Base-by-base conservation (phyloP, 2,797 vertebrate genomes). In the Hydrocynus forskahlii region DNA sequence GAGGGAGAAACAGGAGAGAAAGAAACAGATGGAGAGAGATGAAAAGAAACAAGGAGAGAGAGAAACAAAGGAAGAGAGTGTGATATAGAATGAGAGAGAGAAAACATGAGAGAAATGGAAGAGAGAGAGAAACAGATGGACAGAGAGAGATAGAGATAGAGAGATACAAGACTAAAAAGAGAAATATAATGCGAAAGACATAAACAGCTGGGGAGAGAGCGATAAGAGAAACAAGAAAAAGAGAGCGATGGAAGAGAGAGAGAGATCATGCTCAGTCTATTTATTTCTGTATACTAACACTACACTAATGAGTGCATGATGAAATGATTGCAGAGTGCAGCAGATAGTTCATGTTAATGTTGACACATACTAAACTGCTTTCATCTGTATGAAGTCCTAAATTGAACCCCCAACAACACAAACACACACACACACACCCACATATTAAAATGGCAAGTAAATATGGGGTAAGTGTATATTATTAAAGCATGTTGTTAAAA, bases 241-340 rank as follows among this genome's bases (percentile, higher is more conserved):
- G 13, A 45, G 13, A 76, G 70, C 76, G 17, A 72, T 48, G 72
- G 14, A 62, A 23, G 21, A 66, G 29, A 40, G 64, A 67, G 16
- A 40, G 63, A 64, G 63, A 19, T 43, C 5, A 43, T 9, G 0
- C 5, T 43, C 43, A 43, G 1, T 43, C 43, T 43, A 6, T 43
- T 43, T 50, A 50, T 50, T 2, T 50, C 64, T 67, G 16, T 64
- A 17, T 12, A 48, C 43, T 48, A 48, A 50, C 67, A 25, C 45
- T 48, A 45, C 43, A 23, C 68, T 70, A 25, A 70, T 21, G n/a
- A 23, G 21, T 19, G 12, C 19, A 23, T 69, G 67, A 69, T 69
- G 43, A 69, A 21, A 69, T 50, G 43, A 50, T 52, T 52, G 45
- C 68, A 25, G 13, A 25, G 21, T 12, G 45, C 35, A 43, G 38